Evolutionary conservation across 2,113 vertebrate genomes (phyloP).

Genomic region (Galbula dea): DNA sequence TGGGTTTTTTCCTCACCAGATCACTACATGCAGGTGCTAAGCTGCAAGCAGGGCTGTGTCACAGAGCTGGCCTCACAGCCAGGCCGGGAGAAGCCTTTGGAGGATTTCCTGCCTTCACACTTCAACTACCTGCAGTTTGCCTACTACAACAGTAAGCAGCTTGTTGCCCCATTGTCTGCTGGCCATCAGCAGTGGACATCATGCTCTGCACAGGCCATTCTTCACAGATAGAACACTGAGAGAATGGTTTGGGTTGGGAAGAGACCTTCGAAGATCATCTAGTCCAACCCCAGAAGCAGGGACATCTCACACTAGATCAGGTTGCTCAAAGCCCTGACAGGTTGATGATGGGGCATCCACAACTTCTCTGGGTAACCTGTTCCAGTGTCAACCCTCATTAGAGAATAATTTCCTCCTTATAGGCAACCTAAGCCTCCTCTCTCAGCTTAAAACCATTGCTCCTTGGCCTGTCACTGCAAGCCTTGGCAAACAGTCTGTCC

Average conservation of each 20-base stretch:
- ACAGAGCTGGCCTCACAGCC: constrained; percentile 82
- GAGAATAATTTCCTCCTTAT: not conserved
- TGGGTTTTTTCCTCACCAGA: constrained; percentile 67
- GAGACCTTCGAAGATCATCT: not conserved
- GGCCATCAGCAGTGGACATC: not conserved
- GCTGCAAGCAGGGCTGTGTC: constrained; percentile 91
- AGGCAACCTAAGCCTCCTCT: not conserved
- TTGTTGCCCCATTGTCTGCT: accelerated
- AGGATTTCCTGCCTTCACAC: constrained; percentile 90
- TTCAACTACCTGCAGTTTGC: constrained; percentile 98
- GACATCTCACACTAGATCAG: not conserved
- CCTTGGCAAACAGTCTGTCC: not conserved
- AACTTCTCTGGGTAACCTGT: not conserved
- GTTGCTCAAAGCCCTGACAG: not conserved
- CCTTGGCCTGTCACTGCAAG: not conserved
- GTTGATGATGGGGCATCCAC: not conserved
- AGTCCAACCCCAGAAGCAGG: not conserved
- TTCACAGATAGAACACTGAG: not conserved
- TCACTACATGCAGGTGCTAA: constrained; percentile 90
- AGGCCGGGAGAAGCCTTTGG: constrained; percentile 82
- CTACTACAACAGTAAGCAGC: constrained; percentile 91
- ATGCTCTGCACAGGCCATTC: not conserved
- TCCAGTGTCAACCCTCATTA: not conserved
- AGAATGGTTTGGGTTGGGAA: not conserved
- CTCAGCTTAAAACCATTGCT: not conserved